These are phyloP conservation scores for Melanotaenia boesemani DNA, from an alignment of 2,797 vertebrate species.

Conservation along the genomic window DNA sequence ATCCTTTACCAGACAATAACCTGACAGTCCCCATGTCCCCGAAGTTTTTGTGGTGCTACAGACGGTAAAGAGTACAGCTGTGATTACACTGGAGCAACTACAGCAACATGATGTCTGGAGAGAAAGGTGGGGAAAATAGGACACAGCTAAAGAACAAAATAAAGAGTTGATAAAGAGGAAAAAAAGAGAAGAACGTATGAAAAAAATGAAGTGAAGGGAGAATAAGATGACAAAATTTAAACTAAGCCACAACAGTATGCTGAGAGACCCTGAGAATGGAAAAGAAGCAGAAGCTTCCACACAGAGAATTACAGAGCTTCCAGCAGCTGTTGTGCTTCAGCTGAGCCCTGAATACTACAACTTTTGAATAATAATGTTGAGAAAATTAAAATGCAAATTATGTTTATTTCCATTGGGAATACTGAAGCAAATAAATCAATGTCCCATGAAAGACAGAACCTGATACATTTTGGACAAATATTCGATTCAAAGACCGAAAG, in stretches of 20 bases:
- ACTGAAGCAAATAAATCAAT: constrained; percentile 19
- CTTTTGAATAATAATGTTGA: constrained; percentile 32
- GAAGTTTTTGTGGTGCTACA: constrained; percentile 7
- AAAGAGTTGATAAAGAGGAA: too few relatives aligned
- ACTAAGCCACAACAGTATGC: neutral
- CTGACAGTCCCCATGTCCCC: neutral
- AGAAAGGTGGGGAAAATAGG: constrained; percentile 30
- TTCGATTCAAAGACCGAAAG: too few relatives aligned
- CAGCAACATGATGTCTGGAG: constrained; percentile 29
- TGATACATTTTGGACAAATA: constrained; percentile 2
- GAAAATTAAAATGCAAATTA: constrained; percentile 8
- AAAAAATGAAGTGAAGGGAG: neutral
- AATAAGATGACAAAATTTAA: neutral
- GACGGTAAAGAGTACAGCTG: constrained; percentile 30
- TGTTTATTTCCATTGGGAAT: constrained; percentile 14
- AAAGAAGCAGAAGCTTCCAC: neutral
- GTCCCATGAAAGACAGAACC: constrained; percentile 14
- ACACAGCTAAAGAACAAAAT: neutral
- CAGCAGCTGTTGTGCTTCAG: constrained; percentile 3
- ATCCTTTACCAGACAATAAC: neutral
- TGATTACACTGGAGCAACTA: constrained; percentile 48
- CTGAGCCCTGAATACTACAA: constrained; percentile 6
- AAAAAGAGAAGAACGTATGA: neutral
- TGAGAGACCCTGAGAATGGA: neutral
- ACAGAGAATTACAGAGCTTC: too few relatives aligned